Conservation (phyloP, 2,797 vertebrate genomes). For the Gallinago solitaria region DNA sequence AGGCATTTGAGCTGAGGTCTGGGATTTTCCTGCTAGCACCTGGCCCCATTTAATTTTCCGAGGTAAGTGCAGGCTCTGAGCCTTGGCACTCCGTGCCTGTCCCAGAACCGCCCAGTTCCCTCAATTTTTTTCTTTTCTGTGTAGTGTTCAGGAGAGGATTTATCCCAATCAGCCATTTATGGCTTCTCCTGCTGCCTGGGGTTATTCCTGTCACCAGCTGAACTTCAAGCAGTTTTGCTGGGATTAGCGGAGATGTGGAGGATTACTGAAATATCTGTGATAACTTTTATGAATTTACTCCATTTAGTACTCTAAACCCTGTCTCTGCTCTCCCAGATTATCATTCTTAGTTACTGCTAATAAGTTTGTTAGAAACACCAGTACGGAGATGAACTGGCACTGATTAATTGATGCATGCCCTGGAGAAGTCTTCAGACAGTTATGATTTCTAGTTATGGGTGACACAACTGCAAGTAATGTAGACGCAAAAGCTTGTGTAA, state of each 20-base stretch:
- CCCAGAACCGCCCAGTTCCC: neutral
- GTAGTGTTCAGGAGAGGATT: neutral
- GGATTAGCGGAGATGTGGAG: neutral
- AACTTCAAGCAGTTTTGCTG: neutral
- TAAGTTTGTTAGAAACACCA: neutral
- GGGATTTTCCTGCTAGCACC: neutral
- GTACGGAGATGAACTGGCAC: fast-evolving
- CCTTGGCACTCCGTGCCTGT: neutral
- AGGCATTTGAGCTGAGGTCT: neutral
- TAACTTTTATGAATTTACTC: neutral
- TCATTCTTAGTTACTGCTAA: neutral
- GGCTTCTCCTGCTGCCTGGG: neutral
- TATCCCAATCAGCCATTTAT: neutral
- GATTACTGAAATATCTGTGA: neutral
- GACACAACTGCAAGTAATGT: neutral
- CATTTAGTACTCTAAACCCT: neutral
- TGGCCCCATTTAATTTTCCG: neutral
- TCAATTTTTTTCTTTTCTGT: neutral
- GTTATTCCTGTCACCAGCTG: neutral
- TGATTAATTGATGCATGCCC: neutral
- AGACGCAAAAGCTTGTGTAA: neutral
- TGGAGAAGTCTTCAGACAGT: neutral
- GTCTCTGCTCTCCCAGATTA: neutral
- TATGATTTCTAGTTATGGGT: neutral
- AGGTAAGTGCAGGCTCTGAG: neutral